Evolutionary conservation across 2,888 invertebrate species (phyloP).

Genomic region (Nymphalis c-album): DNA sequence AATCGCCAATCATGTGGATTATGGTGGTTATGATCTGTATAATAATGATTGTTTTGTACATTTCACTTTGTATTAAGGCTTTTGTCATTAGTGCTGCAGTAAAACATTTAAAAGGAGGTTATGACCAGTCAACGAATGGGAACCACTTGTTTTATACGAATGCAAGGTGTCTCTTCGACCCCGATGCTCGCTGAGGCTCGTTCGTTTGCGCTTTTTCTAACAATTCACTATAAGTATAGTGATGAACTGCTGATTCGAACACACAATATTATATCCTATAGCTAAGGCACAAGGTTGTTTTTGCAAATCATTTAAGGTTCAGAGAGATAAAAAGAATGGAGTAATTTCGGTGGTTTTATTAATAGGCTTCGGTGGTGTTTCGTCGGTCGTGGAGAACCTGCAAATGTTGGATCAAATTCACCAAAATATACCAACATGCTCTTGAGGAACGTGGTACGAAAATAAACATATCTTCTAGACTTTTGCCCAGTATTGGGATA

Average conservation of each 20-base stretch:
- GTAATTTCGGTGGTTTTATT: background rate
- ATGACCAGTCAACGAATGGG: constrained; percentile 8
- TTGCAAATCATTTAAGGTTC: background rate
- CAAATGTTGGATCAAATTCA: no score
- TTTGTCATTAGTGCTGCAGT: background rate
- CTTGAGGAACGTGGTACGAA: no score
- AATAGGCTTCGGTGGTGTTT: background rate
- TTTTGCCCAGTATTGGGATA: no score
- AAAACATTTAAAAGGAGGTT: constrained; percentile 7
- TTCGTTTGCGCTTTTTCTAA: constrained; percentile 3
- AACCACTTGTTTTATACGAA: constrained; percentile 13
- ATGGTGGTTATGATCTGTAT: background rate
- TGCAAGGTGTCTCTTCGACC: constrained; percentile 25
- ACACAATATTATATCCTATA: background rate
- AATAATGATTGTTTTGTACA: background rate
- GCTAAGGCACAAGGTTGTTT: background rate
- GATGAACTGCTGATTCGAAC: background rate
- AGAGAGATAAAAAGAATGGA: background rate
- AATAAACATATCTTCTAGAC: no score
- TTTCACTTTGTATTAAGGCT: background rate
- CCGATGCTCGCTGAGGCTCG: constrained; percentile 17
- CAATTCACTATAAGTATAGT: background rate
- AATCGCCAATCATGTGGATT: no score
- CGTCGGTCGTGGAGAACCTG: no score
- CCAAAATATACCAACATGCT: no score